Conservation (phyloP, 1,140 invertebrate species). For the Phthorimaea operculella region DNA sequence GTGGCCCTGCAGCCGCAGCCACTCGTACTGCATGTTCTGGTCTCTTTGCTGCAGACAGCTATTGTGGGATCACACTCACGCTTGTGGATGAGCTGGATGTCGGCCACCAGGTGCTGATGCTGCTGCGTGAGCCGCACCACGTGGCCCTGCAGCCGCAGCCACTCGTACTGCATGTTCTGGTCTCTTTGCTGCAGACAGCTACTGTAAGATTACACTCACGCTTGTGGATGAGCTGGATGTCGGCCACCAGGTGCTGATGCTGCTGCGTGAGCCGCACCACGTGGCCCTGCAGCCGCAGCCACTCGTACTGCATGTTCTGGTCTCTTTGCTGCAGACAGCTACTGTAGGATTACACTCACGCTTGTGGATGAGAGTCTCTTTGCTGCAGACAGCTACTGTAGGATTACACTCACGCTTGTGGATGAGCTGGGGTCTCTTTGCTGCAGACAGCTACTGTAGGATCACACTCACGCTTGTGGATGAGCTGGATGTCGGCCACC, state of each 20-base stretch:
- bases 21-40: constrained; percentile 74
- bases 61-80: too few species aligned
- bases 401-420: too few species aligned
- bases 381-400: too few species aligned
- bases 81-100: constrained; percentile 76
- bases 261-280: constrained; percentile 75
- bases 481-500: too few species aligned
- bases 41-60: constrained; percentile 67
- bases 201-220: too few species aligned
- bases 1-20: constrained; percentile 79
- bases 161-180: constrained; percentile 74
- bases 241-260: constrained; percentile 72
- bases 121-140: constrained; percentile 75
- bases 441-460: too few species aligned
- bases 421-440: too few species aligned
- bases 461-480: too few species aligned
- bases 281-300: constrained; percentile 79
- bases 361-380: too few species aligned
- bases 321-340: constrained; percentile 67
- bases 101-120: constrained; percentile 72
- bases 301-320: constrained; percentile 74
- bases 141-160: constrained; percentile 79
- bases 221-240: constrained; percentile 76
- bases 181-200: constrained; percentile 67
- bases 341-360: too few species aligned